These are phyloP conservation scores for Endotricha flammealis DNA, from an alignment of 2,888 invertebrate species.

Conservation along the genomic window DNA sequence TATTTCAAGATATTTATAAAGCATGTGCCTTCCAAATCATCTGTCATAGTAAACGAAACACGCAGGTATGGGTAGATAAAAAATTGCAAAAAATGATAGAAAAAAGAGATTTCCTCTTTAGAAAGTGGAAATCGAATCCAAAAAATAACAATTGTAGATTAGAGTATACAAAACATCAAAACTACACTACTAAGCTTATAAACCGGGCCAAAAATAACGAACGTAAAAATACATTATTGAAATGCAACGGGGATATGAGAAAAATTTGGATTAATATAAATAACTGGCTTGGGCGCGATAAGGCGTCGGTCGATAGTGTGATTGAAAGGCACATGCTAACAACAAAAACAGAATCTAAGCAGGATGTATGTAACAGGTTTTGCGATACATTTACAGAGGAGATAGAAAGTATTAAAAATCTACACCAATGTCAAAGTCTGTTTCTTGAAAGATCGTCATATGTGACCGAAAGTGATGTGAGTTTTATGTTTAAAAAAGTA, in stretches of 20 bases:
- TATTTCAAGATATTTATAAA: slow-evolving; percentile 2
- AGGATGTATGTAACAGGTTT: slow-evolving; percentile 8
- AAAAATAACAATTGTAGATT: slow-evolving; percentile 4
- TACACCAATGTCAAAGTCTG: background rate
- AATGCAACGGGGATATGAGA: slow-evolving; percentile 11
- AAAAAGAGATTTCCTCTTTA: slow-evolving; percentile 3
- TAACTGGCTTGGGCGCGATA: slow-evolving; percentile 11
- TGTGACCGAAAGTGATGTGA: background rate
- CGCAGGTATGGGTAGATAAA: slow-evolving; percentile 2
- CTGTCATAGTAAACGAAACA: background rate
- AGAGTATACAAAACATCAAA: slow-evolving; percentile 3
- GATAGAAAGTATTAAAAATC: slow-evolving; percentile 11
- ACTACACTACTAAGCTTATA: too few species aligned
- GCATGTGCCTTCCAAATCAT: slow-evolving; percentile 4
- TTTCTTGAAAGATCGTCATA: background rate
- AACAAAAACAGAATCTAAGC: background rate
- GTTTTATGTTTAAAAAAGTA: background rate
- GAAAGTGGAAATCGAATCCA: slow-evolving; percentile 3
- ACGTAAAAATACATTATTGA: background rate
- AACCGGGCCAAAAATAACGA: slow-evolving; percentile 3
- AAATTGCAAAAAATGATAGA: background rate
- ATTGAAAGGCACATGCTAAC: slow-evolving; percentile 10
- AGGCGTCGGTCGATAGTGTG: slow-evolving; percentile 10
- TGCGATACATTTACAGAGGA: too few species aligned
- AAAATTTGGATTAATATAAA: slow-evolving; percentile 12